phyloP scores from a whole-genome alignment of 2,113 vertebrate genomes.

The Neodon shergylaensis region DNA sequence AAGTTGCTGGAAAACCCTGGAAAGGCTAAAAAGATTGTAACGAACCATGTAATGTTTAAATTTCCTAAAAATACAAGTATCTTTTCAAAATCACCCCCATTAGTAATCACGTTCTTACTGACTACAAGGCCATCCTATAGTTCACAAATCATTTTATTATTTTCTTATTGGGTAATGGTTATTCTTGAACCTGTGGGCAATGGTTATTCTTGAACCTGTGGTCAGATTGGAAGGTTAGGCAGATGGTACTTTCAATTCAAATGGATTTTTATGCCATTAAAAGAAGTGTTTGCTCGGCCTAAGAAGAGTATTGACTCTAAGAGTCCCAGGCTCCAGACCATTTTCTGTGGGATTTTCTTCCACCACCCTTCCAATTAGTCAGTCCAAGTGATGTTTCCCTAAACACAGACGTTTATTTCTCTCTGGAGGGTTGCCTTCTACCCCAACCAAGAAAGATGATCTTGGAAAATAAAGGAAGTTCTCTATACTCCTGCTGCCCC shows the following conservation, averaged over 20 bases:
- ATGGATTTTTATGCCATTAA: conserved; percentile 75
- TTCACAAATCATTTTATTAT: conserved; percentile 71
- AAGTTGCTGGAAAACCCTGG: conserved; percentile 31
- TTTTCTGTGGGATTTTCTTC: conserved; percentile 79
- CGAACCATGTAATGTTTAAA: conserved; percentile 28
- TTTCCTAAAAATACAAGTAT: conserved; percentile 29
- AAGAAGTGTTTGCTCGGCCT: conserved; percentile 67
- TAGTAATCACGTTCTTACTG: background rate
- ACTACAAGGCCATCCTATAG: conserved; percentile 54
- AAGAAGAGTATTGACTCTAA: conserved; percentile 77
- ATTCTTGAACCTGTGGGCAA: conserved; percentile 66
- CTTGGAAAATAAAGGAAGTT: conserved; percentile 80
- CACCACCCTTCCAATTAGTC: conserved; percentile 82
- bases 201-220: conserved; percentile 73
- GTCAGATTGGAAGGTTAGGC: conserved; percentile 76
- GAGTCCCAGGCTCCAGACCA: conserved; percentile 71
- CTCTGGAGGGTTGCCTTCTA: conserved; percentile 79
- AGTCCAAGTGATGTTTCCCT: conserved; percentile 81
- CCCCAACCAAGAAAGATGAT: conserved; percentile 67
- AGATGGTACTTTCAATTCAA: conserved; percentile 77
- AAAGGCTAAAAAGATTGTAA: conserved; percentile 48
- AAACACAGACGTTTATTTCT: conserved; percentile 82
- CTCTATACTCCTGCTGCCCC: conserved; percentile 46
- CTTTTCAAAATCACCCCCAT: conserved; percentile 56
- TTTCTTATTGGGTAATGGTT: conserved; percentile 73